These are phyloP conservation scores for Nasonovia ribisnigri DNA, from an alignment of 2,888 invertebrate genomes.

Conservation along the genomic window DNA sequence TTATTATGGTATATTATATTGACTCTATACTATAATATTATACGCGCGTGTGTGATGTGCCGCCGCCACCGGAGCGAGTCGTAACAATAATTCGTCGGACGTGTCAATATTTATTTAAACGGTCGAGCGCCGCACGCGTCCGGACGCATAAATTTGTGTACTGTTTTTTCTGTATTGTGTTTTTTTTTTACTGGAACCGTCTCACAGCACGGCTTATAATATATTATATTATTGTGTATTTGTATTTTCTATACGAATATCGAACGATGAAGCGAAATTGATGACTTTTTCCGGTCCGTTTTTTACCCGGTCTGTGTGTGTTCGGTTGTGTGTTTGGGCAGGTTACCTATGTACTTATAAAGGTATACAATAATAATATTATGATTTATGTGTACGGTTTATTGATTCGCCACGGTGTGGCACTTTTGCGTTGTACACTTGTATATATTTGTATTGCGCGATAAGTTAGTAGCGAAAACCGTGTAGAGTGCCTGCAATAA, in stretches of 20 bases:
- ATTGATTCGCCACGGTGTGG: not conserved
- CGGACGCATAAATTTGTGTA: conserved; percentile 10
- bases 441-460: not conserved
- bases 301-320: not conserved
- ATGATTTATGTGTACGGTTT: conserved; percentile 9
- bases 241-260: not conserved
- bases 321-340: not conserved
- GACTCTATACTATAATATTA: not conserved
- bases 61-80: conserved; percentile 45
- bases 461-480: not conserved
- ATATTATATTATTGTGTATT: not conserved
- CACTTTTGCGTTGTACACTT: not conserved
- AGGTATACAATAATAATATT: not conserved
- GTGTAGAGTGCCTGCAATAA: not conserved
- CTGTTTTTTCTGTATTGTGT: not conserved
- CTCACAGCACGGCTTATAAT: not conserved
- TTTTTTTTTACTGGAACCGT: not conserved
- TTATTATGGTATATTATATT: not conserved
- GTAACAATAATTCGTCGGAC: conserved; percentile 36
- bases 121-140: conserved; percentile 27
- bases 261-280: not conserved
- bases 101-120: conserved; percentile 61
- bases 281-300: not conserved
- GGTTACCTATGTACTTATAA: not conserved
- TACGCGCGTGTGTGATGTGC: not conserved